phyloP scores from a whole-genome alignment of 2,113 vertebrate genomes.

The Ciconia boyciana region DNA sequence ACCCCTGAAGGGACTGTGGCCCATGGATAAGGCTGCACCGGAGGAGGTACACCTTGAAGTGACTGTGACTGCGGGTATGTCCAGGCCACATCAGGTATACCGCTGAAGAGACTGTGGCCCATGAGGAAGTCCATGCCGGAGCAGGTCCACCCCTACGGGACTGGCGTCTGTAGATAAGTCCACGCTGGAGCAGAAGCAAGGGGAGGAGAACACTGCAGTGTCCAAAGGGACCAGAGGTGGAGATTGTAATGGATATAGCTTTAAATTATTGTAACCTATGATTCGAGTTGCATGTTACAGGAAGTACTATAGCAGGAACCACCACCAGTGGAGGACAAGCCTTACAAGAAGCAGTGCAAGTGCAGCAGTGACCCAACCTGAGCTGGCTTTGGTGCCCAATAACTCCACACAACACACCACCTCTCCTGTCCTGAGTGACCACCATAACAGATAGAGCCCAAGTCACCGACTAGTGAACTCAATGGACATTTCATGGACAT shows the following conservation, averaged over 20 bases:
- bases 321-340: neutral
- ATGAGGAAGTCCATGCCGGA: neutral
- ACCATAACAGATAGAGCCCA: neutral
- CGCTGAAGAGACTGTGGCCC: neutral
- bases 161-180: neutral
- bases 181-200: neutral
- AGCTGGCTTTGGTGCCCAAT: neutral
- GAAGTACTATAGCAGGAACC: neutral
- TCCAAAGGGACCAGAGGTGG: neutral
- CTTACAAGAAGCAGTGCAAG: neutral
- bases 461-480: neutral
- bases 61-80: too few species aligned
- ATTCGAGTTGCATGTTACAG: neutral
- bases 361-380: neutral
- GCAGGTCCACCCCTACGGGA: neutral
- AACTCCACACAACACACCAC: neutral
- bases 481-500: neutral
- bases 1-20: neutral
- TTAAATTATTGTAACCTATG: neutral
- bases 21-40: neutral
- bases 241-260: neutral
- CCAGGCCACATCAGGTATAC: neutral
- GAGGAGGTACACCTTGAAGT: neutral
- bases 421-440: neutral
- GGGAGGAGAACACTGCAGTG: neutral